phyloP scores from a whole-genome alignment of 2,113 vertebrate genomes.

The Loxodonta africana region DNA sequence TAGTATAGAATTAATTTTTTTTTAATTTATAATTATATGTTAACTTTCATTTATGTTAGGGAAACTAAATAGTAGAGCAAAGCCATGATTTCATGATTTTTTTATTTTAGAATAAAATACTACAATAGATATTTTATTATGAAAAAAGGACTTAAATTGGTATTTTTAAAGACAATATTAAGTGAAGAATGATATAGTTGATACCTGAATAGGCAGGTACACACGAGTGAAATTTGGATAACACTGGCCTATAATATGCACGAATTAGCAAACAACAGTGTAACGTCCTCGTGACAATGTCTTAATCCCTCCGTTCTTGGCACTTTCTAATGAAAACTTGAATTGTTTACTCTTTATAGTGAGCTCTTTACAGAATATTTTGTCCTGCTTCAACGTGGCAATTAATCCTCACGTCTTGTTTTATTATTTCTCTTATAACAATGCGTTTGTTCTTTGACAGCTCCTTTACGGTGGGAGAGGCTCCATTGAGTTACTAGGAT shows the following conservation, averaged over 20 bases:
- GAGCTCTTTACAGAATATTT: not conserved
- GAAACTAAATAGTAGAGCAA: not conserved
- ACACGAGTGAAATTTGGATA: not conserved
- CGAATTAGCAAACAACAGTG: rapidly evolving
- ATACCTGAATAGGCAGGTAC: not conserved
- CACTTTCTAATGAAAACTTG: not conserved
- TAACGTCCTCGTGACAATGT: not conserved
- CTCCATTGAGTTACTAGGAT: not conserved
- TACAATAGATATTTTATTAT: not conserved
- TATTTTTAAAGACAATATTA: not conserved
- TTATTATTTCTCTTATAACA: not conserved
- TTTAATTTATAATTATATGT: not conserved
- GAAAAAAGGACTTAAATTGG: not conserved
- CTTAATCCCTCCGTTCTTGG: not conserved
- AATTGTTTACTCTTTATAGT: not conserved
- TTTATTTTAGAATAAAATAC: not conserved
- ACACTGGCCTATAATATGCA: rapidly evolving
- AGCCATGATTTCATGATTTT: constrained; percentile 34
- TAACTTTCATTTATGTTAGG: not conserved
- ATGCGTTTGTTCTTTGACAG: not conserved
- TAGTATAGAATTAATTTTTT: not conserved
- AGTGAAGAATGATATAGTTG: not conserved
- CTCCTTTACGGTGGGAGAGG: not conserved
- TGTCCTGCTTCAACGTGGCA: not conserved
- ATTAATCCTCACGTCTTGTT: not conserved